A percentile compares a stretch with the other conserved stretches of the same genome.
Evolutionary conservation across 1,140 invertebrate species (phyloP).

Genomic region (Tenebrio molitor): DNA sequence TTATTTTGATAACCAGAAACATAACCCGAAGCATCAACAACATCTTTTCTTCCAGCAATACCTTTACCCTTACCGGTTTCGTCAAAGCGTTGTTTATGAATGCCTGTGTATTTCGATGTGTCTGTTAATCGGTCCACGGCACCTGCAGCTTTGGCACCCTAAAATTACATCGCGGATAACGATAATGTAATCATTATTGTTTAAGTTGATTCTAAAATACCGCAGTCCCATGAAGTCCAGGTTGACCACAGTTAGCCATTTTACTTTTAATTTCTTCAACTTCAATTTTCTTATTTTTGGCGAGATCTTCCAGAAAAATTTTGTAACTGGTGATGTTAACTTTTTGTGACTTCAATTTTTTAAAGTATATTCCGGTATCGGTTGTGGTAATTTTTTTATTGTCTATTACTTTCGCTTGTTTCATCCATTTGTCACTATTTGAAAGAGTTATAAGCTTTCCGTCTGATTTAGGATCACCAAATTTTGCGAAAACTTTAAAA

Average conservation of each 20-base stretch:
- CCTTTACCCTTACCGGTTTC: conserved; percentile 90
- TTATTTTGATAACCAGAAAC: conserved; percentile 92
- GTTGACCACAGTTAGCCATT: conserved; percentile 69
- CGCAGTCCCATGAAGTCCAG: conserved; percentile 66
- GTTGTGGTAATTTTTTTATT: conserved; percentile 79
- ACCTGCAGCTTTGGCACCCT: conserved; percentile 70
- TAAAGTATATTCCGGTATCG: conserved; percentile 78
- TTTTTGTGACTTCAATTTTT: conserved; percentile 75
- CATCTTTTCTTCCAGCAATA: conserved; percentile 86
- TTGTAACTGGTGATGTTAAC: conserved; percentile 70
- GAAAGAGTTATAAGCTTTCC: conserved; percentile 77
- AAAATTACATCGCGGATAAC: too few relatives aligned
- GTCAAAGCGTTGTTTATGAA: conserved; percentile 91
- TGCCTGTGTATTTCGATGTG: conserved; percentile 91
- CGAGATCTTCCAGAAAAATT: conserved; percentile 73
- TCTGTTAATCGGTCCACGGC: conserved; percentile 91
- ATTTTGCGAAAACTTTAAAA: conserved; percentile 76
- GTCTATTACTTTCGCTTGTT: conserved; percentile 81
- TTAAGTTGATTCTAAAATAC: too few relatives aligned
- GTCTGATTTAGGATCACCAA: conserved; percentile 76
- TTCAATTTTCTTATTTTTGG: conserved; percentile 72
- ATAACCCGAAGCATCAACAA: conserved; percentile 85
- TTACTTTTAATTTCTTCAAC: conserved; percentile 71
- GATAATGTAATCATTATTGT: too few relatives aligned
- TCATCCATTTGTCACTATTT: conserved; percentile 84